These are phyloP conservation scores for Syngnathus floridae DNA, from an alignment of 2,113 vertebrate species.

Conservation along the genomic window DNA sequence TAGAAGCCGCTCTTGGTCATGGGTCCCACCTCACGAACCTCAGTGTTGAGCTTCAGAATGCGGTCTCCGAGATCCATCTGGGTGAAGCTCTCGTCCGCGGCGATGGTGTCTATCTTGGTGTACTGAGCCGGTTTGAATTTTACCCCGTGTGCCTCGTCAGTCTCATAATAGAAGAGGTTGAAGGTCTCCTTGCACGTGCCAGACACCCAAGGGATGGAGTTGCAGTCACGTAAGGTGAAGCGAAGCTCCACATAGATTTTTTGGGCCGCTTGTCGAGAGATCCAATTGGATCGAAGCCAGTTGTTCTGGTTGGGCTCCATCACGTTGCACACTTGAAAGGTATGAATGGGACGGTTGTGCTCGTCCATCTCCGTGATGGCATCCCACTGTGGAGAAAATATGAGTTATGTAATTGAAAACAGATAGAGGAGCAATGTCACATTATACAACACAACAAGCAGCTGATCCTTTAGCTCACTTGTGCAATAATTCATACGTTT, in stretches of 20 bases:
- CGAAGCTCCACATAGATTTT: constrained; percentile 94
- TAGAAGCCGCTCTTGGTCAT: constrained; percentile 89
- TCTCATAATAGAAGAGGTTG: constrained; percentile 90
- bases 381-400: constrained; percentile 80
- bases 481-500: neutral
- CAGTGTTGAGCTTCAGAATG: constrained; percentile 93
- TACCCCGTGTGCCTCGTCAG: constrained; percentile 81
- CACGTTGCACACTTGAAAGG: constrained; percentile 93
- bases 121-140: constrained; percentile 86
- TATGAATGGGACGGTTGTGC: constrained; percentile 91
- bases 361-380: constrained; percentile 97
- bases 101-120: constrained; percentile 92
- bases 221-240: constrained; percentile 92
- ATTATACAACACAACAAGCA: neutral
- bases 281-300: constrained; percentile 94
- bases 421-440: neutral
- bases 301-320: constrained; percentile 98
- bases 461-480: neutral
- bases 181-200: constrained; percentile 96
- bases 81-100: constrained; percentile 93
- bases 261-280: constrained; percentile 88
- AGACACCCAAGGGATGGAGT: constrained; percentile 92
- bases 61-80: constrained; percentile 96
- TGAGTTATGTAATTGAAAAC: neutral
- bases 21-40: constrained; percentile 89